phyloP scores from a whole-genome alignment of 2,888 invertebrate species.

The Orthonevra nobilis region DNA sequence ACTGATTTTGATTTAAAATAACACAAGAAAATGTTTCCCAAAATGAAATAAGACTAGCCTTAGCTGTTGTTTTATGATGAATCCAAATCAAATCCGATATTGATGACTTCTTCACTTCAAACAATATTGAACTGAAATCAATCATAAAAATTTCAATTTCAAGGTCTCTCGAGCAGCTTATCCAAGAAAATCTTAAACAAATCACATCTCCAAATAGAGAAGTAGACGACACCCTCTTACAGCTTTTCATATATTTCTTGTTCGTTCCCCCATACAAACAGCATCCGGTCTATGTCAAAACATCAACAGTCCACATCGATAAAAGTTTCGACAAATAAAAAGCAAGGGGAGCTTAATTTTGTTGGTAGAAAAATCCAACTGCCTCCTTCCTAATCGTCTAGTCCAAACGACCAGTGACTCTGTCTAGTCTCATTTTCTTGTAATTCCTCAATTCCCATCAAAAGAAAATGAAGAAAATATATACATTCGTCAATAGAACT shows the following conservation, averaged over 20 bases:
- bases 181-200: constrained; percentile 7
- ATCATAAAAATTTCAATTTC: constrained; percentile 26
- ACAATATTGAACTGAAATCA: constrained; percentile 29
- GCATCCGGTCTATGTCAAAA: constrained; percentile 43
- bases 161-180: constrained; percentile 8
- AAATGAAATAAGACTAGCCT: too few species aligned
- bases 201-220: constrained; percentile 11
- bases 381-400: constrained; percentile 45
- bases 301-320: constrained; percentile 48
- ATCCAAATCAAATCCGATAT: too few species aligned
- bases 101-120: too few species aligned
- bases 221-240: not conserved
- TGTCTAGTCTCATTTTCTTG: constrained; percentile 28
- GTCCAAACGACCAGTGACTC: constrained; percentile 39
- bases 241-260: constrained; percentile 35
- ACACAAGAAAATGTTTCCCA: too few species aligned
- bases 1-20: too few species aligned
- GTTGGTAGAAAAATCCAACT: not conserved
- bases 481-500: constrained; percentile 43
- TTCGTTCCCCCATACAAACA: not conserved
- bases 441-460: constrained; percentile 12
- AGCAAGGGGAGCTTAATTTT: not conserved
- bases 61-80: too few species aligned
- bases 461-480: constrained; percentile 8
- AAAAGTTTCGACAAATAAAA: constrained; percentile 39